These are phyloP conservation scores for Zaprionus ghesquierei DNA, from an alignment of 1,140 invertebrate genomes.

Conservation along the genomic window DNA sequence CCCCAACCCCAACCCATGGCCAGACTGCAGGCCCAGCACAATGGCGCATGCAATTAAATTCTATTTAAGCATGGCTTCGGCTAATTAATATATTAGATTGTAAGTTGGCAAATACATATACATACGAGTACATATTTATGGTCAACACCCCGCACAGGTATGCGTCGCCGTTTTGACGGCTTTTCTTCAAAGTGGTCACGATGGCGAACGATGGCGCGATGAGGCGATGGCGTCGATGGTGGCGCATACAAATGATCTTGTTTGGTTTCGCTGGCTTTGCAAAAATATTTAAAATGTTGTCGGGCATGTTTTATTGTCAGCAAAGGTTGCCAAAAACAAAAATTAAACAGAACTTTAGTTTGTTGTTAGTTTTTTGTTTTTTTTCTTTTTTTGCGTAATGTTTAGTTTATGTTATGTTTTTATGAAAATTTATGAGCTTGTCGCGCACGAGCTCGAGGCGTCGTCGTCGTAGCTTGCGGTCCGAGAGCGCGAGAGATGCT, in stretches of 20 bases:
- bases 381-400: constrained; percentile 64
- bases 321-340: constrained; percentile 66
- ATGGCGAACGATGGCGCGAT: constrained; percentile 7
- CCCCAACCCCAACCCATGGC: neutral
- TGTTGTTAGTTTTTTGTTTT: constrained; percentile 29
- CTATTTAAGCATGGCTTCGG: constrained; percentile 61
- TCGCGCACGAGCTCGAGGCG: constrained; percentile 38
- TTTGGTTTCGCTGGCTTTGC: constrained; percentile 33
- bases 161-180: constrained; percentile 49
- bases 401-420: constrained; percentile 54
- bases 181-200: constrained; percentile 75
- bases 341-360: constrained; percentile 41
- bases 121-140: too few relatives aligned
- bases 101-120: constrained; percentile 45
- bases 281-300: constrained; percentile 60
- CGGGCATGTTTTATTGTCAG: constrained; percentile 75
- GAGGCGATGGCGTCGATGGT: constrained; percentile 38
- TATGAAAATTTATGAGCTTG: constrained; percentile 70
- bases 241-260: constrained; percentile 71
- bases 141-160: constrained; percentile 57
- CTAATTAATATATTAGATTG: constrained; percentile 15
- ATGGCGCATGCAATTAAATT: constrained; percentile 67
- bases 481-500: constrained; percentile 49
- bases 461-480: constrained; percentile 62
- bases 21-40: neutral